Evolutionary conservation across 2,888 invertebrate genomes (phyloP).

Genomic region (Ceraclea dissimilis): DNA sequence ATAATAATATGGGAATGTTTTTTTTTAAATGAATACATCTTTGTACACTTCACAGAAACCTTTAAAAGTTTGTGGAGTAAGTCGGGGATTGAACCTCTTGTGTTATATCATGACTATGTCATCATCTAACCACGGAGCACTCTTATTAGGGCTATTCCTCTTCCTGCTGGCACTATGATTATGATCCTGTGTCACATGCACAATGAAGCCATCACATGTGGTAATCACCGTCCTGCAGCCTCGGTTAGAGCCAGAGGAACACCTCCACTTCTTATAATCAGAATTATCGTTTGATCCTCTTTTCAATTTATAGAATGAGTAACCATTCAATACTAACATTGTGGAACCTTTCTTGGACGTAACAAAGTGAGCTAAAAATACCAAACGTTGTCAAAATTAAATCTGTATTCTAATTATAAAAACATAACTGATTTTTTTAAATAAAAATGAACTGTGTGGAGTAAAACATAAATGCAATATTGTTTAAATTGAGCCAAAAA

Average conservation of each 20-base stretch:
- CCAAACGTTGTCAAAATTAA: background rate
- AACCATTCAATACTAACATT: background rate
- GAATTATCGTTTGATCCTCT: background rate
- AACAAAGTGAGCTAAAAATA: background rate
- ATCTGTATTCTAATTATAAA: background rate
- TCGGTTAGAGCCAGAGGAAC: slow-evolving; percentile 23
- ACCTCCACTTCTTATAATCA: slow-evolving; percentile 11
- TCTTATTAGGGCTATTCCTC: too few relatives aligned
- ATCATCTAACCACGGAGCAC: too few relatives aligned
- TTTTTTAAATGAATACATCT: too few relatives aligned
- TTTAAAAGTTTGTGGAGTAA: too few relatives aligned
- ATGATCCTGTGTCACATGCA: slow-evolving; percentile 24
- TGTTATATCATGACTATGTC: too few relatives aligned
- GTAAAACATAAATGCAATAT: background rate
- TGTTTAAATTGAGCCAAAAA: too few relatives aligned
- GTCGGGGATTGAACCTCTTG: too few relatives aligned
- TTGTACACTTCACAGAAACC: too few relatives aligned
- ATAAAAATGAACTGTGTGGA: background rate
- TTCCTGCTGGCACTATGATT: too few relatives aligned
- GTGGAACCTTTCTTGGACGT: background rate
- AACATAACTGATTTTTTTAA: background rate
- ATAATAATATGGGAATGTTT: too few relatives aligned
- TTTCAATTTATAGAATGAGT: slow-evolving; percentile 6
- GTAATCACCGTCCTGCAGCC: slow-evolving; percentile 31
- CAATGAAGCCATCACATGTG: slow-evolving; percentile 28